Conservation (phyloP, 2,888 invertebrate species). For the Saturnia japonica region DNA sequence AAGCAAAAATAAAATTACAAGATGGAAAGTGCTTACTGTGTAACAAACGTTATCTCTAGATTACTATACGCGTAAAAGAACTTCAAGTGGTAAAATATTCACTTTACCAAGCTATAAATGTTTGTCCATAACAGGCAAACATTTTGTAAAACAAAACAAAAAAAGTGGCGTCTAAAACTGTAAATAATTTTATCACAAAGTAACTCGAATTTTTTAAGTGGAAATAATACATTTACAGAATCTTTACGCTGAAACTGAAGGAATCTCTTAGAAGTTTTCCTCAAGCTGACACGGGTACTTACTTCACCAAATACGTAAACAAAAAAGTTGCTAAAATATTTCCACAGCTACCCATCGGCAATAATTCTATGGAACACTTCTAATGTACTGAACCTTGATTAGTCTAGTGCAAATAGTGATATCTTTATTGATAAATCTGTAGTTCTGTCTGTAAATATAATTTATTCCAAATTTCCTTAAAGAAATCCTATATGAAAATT, state of each 20-base stretch:
- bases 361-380: neutral
- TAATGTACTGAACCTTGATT: neutral
- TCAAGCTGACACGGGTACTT: neutral
- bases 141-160: neutral
- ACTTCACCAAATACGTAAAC: neutral
- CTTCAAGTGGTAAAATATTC: neutral
- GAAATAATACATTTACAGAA: neutral
- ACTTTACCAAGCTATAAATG: too few relatives aligned
- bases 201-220: neutral
- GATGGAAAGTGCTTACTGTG: too few relatives aligned
- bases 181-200: conserved; percentile 5
- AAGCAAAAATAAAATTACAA: too few relatives aligned
- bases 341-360: neutral
- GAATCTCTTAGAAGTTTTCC: neutral
- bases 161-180: neutral
- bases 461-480: too few relatives aligned
- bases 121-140: too few relatives aligned
- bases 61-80: neutral
- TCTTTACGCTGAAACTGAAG: neutral
- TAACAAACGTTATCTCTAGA: too few relatives aligned
- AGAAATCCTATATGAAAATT: too few relatives aligned
- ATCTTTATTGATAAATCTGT: too few relatives aligned
- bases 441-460: too few relatives aligned
- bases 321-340: neutral
- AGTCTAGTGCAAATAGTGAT: neutral